phyloP scores from a whole-genome alignment of 2,888 invertebrate species.

The Choreutis nemorana region DNA sequence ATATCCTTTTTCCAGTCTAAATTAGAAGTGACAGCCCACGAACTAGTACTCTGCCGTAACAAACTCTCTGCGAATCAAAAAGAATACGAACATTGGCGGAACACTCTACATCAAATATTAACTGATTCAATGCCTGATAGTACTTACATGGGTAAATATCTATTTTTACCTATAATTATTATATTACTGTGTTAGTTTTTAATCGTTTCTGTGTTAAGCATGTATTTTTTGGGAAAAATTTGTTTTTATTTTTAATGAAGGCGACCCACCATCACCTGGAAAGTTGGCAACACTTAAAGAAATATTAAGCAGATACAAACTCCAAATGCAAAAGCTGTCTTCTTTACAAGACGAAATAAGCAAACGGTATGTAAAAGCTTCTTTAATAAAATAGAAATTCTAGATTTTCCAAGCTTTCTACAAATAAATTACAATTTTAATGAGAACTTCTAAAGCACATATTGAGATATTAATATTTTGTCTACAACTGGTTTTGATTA shows the following conservation, averaged over 20 bases:
- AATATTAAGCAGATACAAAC: constrained; percentile 41
- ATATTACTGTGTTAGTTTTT: too few relatives aligned
- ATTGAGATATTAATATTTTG: too few relatives aligned
- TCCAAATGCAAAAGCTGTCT: constrained; percentile 39
- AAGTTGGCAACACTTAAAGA: constrained; percentile 50
- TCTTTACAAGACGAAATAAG: constrained; percentile 43
- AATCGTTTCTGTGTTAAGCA: too few relatives aligned
- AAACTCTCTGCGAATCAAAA: constrained; percentile 34
- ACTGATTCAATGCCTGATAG: constrained; percentile 41
- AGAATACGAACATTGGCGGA: constrained; percentile 46
- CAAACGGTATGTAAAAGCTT: constrained; percentile 34
- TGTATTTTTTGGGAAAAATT: too few relatives aligned
- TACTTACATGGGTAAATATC: constrained; percentile 16
- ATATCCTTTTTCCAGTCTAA: constrained; percentile 33
- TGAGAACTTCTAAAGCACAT: too few relatives aligned
- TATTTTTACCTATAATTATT: too few relatives aligned
- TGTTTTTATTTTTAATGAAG: constrained; percentile 22
- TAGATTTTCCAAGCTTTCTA: too few relatives aligned
- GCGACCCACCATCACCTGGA: constrained; percentile 48
- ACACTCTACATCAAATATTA: constrained; percentile 42
- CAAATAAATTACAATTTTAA: too few relatives aligned
- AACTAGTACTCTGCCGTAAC: constrained; percentile 42
- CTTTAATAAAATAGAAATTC: too few relatives aligned
- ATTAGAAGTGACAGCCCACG: constrained; percentile 50
- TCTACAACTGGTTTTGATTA: too few relatives aligned